Percentiles rank a stretch among this genome's conserved stretches.
These are phyloP conservation scores for Lasioglossum marginatum DNA, from an alignment of 2,888 invertebrate species.

Conservation along the genomic window DNA sequence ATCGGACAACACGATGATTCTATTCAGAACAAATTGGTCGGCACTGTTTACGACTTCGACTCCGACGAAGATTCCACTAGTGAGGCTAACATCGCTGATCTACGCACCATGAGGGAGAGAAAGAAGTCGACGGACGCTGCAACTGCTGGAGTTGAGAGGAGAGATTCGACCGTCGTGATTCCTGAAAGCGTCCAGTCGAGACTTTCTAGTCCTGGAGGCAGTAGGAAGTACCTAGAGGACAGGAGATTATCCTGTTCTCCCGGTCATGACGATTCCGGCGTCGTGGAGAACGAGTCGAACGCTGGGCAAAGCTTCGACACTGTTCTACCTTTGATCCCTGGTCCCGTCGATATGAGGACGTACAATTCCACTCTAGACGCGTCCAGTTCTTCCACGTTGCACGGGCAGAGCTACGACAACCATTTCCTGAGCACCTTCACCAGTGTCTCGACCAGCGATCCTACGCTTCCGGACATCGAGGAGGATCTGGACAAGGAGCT, in stretches of 20 bases:
- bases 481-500: conserved; percentile 92
- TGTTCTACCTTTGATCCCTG: conserved; percentile 91
- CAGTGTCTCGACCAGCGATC: conserved; percentile 89
- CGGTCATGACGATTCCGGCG: conserved; percentile 61
- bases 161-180: conserved; percentile 65
- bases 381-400: conserved; percentile 85
- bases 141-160: conserved; percentile 49
- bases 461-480: conserved; percentile 90
- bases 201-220: conserved; percentile 69
- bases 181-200: conserved; percentile 70
- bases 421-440: conserved; percentile 89
- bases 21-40: conserved; percentile 92
- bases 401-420: conserved; percentile 87
- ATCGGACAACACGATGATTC: conserved; percentile 87
- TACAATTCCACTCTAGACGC: conserved; percentile 89
- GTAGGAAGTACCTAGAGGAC: conserved; percentile 75
- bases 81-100: conserved; percentile 90
- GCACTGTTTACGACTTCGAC: conserved; percentile 95
- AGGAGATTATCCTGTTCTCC: conserved; percentile 78
- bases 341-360: conserved; percentile 95
- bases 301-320: conserved; percentile 86
- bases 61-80: conserved; percentile 93
- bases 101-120: conserved; percentile 92
- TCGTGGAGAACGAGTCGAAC: conserved; percentile 71
- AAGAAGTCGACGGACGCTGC: conserved; percentile 85